Evolutionary conservation across 1,140 invertebrate genomes (phyloP).

Genomic region (Trigoniulus corallinus): DNA sequence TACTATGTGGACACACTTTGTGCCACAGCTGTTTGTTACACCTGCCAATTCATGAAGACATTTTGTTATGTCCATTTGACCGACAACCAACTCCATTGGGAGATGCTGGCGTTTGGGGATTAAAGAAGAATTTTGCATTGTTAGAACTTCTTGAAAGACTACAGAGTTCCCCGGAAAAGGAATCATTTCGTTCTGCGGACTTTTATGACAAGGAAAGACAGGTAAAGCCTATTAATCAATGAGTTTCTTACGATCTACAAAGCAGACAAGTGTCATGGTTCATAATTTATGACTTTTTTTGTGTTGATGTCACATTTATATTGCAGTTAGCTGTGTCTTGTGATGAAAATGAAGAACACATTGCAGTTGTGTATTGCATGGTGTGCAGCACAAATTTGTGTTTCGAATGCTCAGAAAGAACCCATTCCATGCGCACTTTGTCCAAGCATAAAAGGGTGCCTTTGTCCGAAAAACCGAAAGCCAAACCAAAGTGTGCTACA

Average conservation of each 20-base stretch:
- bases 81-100: conserved; percentile 39
- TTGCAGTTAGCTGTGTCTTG: conserved; percentile 34
- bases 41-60: conserved; percentile 29
- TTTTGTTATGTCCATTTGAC: conserved; percentile 42
- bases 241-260: neutral
- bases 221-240: conserved; percentile 14
- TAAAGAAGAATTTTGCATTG: conserved; percentile 47
- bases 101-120: conserved; percentile 37
- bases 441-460: conserved; percentile 38
- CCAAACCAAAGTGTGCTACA: conserved; percentile 38
- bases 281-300: neutral
- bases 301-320: no score
- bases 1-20: conserved; percentile 43
- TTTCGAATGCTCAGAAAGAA: conserved; percentile 35
- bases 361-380: conserved; percentile 40
- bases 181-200: conserved; percentile 24
- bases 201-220: conserved; percentile 30
- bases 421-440: conserved; percentile 37
- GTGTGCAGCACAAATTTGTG: conserved; percentile 40
- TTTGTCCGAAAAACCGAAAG: conserved; percentile 39
- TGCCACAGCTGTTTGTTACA: conserved; percentile 40
- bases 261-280: neutral
- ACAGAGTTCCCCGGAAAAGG: conserved; percentile 23
- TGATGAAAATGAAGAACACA: conserved; percentile 41
- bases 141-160: conserved; percentile 39